A percentile compares a stretch with the other conserved stretches of the same genome.
phyloP scores from a whole-genome alignment of 1,140 invertebrate genomes.

The Berghia stephanieae region DNA sequence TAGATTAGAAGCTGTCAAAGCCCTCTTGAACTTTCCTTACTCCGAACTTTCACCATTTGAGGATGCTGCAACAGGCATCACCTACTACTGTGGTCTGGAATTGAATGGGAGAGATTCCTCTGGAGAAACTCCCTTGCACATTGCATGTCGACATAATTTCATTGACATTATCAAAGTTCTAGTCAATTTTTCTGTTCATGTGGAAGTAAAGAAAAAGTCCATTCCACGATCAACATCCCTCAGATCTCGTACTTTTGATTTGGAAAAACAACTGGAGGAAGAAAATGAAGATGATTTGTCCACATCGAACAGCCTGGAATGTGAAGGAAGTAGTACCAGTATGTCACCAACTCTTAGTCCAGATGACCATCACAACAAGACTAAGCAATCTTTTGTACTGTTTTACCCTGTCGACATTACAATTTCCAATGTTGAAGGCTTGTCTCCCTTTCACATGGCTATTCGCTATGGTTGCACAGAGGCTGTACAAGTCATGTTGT shows the following conservation, averaged over 20 bases:
- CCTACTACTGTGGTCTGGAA: slow-evolving; percentile 42
- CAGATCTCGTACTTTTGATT: too few relatives aligned
- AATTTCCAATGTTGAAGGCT: slow-evolving; percentile 34
- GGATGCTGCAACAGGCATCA: slow-evolving; percentile 41
- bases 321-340: too few relatives aligned
- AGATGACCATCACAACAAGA: too few relatives aligned
- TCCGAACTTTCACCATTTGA: slow-evolving; percentile 67
- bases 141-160: slow-evolving; percentile 52
- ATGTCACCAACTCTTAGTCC: too few relatives aligned
- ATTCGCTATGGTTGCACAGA: slow-evolving; percentile 81
- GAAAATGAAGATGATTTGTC: too few relatives aligned
- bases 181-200: slow-evolving; percentile 79
- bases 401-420: slow-evolving; percentile 41
- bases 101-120: slow-evolving; percentile 51
- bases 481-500: slow-evolving; percentile 78
- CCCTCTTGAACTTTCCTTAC: slow-evolving; percentile 85
- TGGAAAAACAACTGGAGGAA: too few relatives aligned
- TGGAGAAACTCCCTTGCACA: slow-evolving; percentile 54
- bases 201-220: slow-evolving; percentile 60
- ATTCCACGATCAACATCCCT: too few relatives aligned
- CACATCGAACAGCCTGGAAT: too few relatives aligned
- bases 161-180: slow-evolving; percentile 48
- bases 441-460: slow-evolving; percentile 47
- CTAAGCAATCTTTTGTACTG: not conserved
- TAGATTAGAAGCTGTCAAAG: slow-evolving; percentile 73